phyloP scores from a whole-genome alignment of 2,888 invertebrate species.

The Drosophila peninsularis region DNA sequence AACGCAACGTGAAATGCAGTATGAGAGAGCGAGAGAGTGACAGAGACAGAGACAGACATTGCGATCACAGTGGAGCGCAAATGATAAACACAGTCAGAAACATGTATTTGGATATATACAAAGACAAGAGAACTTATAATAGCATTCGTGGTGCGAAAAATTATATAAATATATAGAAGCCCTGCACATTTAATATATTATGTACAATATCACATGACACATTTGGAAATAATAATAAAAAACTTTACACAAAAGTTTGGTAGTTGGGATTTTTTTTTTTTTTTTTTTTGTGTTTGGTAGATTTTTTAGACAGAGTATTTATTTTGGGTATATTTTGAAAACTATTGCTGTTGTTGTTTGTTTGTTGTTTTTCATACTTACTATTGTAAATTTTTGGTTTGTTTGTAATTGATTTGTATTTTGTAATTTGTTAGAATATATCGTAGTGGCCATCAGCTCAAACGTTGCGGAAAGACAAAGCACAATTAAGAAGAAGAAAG shows the following conservation, averaged over 20 bases:
- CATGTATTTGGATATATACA: constrained; percentile 34
- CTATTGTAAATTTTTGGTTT: constrained; percentile 83
- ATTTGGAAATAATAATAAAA: constrained; percentile 18
- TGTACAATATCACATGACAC: constrained; percentile 41
- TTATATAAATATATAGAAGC: constrained; percentile 24
- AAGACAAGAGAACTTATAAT: constrained; percentile 17
- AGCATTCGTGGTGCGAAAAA: constrained; percentile 40
- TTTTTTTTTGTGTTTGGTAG: constrained; percentile 21
- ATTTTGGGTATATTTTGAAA: constrained; percentile 24
- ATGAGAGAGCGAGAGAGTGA: constrained; percentile 12
- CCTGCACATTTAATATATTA: constrained; percentile 41
- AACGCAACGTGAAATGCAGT: constrained; percentile 17
- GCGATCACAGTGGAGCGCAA: constrained; percentile 25
- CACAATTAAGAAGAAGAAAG: constrained; percentile 84
- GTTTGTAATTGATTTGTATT: constrained; percentile 77
- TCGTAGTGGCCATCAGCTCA: constrained; percentile 85
- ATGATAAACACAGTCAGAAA: constrained; percentile 15
- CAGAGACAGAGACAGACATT: constrained; percentile 11
- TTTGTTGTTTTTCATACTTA: constrained; percentile 82
- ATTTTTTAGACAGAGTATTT: constrained; percentile 34
- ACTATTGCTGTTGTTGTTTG: constrained; percentile 41
- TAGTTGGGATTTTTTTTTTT: constrained; percentile 37
- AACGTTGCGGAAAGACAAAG: constrained; percentile 86
- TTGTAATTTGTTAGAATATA: constrained; percentile 83
- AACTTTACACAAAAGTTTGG: constrained; percentile 60